phyloP scores from a whole-genome alignment of 2,888 invertebrate genomes.

The Nymphalis polychloros region DNA sequence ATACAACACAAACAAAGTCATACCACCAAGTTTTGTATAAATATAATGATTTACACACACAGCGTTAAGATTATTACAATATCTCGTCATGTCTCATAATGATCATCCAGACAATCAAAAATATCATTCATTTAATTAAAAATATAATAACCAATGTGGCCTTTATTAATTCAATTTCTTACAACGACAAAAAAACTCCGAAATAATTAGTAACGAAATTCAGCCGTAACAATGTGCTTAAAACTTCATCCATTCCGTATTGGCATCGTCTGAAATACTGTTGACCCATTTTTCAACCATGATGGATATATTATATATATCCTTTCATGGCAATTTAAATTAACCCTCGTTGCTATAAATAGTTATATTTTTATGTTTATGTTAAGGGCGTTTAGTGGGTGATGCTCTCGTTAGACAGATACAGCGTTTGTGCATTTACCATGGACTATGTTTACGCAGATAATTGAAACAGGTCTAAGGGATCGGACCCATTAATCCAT shows the following conservation, averaged over 20 bases:
- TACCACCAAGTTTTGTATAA: too few relatives aligned
- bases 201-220: slow-evolving; percentile 29
- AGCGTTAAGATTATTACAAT: neutral
- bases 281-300: slow-evolving; percentile 28
- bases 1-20: too few relatives aligned
- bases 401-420: slow-evolving; percentile 49
- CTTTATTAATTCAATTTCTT: slow-evolving; percentile 7
- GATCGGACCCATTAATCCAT: slow-evolving; percentile 63
- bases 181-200: slow-evolving; percentile 10
- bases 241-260: slow-evolving; percentile 22
- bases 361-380: slow-evolving; percentile 28
- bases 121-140: neutral
- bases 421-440: slow-evolving; percentile 69
- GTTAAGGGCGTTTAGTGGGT: slow-evolving; percentile 24
- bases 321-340: slow-evolving; percentile 31
- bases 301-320: slow-evolving; percentile 35
- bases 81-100: neutral
- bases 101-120: neutral
- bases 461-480: slow-evolving; percentile 49
- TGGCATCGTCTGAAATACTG: slow-evolving; percentile 19
- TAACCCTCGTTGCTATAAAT: slow-evolving; percentile 36
- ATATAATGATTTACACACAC: too few relatives aligned
- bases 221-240: slow-evolving; percentile 23
- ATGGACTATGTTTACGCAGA: slow-evolving; percentile 54
- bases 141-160: neutral